These are phyloP conservation scores for Somateria mollissima DNA, from an alignment of 2,797 vertebrate species.

Conservation along the genomic window DNA sequence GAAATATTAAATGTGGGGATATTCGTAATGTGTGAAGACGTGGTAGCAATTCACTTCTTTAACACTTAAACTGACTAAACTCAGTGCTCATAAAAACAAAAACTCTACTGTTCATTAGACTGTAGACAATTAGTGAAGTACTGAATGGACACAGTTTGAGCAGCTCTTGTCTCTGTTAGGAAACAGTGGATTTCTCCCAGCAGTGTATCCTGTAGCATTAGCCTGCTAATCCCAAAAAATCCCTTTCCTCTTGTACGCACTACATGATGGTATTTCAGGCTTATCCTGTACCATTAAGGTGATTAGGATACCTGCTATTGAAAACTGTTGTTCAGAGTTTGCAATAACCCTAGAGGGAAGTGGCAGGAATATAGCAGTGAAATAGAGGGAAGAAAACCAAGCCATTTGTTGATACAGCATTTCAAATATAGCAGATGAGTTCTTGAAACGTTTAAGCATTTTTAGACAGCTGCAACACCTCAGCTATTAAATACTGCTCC, in stretches of 20 bases:
- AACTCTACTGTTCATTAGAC: neutral
- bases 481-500: neutral
- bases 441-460: neutral
- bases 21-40: neutral
- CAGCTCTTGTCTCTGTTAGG: neutral
- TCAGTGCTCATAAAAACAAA: neutral
- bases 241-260: neutral
- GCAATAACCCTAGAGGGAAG: neutral
- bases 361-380: neutral
- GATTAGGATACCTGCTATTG: constrained; percentile 11
- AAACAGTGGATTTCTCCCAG: constrained; percentile 6
- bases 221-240: constrained; percentile 26
- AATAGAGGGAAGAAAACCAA: neutral
- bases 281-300: constrained; percentile 29
- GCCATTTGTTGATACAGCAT: neutral
- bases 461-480: neutral
- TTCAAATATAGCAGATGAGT: neutral
- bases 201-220: constrained; percentile 20
- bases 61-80: neutral
- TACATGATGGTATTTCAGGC: neutral
- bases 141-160: neutral
- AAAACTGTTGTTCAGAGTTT: neutral
- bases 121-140: neutral
- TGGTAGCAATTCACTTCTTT: neutral
- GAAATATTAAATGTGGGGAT: neutral